phyloP scores from a whole-genome alignment of 2,888 invertebrate species.

The Elysia crispata region DNA sequence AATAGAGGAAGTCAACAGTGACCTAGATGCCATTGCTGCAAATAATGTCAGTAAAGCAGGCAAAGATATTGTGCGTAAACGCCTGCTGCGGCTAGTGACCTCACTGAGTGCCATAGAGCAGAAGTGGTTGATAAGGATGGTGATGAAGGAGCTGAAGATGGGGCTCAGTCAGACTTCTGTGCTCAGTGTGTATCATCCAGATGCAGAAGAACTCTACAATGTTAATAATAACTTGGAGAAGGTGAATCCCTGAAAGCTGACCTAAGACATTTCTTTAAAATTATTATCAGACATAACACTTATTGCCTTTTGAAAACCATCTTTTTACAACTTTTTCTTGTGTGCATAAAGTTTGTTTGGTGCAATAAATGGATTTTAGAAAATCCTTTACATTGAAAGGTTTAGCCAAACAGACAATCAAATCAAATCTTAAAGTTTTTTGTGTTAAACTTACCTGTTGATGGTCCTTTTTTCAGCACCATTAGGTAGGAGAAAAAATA shows the following conservation, averaged over 20 bases:
- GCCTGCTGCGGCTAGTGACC: slow-evolving; percentile 84
- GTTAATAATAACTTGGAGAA: slow-evolving; percentile 85
- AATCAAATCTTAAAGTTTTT: too few relatives aligned
- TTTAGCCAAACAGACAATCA: too few relatives aligned
- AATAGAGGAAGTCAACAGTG: slow-evolving; percentile 85
- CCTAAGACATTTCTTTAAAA: too few relatives aligned
- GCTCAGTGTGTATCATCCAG: slow-evolving; percentile 86
- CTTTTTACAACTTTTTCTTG: too few relatives aligned
- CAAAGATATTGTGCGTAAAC: slow-evolving; percentile 79
- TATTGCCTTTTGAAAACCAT: not conserved
- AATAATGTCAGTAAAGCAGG: slow-evolving; percentile 80
- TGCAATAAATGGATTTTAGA: too few relatives aligned
- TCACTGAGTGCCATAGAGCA: slow-evolving; percentile 86
- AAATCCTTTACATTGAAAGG: too few relatives aligned
- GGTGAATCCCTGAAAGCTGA: slow-evolving; percentile 81
- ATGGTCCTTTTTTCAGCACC: too few relatives aligned
- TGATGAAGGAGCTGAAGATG: slow-evolving; percentile 86
- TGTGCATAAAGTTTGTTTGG: too few relatives aligned
- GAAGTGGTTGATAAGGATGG: slow-evolving; percentile 93
- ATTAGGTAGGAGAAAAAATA: too few relatives aligned
- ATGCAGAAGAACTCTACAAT: slow-evolving; percentile 87
- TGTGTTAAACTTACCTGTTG: too few relatives aligned
- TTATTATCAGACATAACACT: not conserved
- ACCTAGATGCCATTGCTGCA: slow-evolving; percentile 86
- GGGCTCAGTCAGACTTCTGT: slow-evolving; percentile 87